Conservation (phyloP, 1,140 invertebrate species). For the roundworm (Caenorhabditis elegans) region DNA sequence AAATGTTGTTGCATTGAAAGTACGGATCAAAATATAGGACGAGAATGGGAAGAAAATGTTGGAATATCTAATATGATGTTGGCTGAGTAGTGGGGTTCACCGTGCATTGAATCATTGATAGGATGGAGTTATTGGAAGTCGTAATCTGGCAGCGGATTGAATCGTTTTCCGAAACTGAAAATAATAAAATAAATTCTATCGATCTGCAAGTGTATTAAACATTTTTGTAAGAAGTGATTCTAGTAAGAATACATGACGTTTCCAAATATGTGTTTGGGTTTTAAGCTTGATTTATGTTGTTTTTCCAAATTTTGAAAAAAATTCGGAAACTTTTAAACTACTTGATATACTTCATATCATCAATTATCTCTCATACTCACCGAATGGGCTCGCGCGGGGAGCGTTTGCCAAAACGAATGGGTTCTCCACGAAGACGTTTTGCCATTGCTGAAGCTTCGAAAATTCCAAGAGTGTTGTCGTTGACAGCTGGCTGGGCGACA, state of each 20-base stretch:
- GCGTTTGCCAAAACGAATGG: constrained; percentile 59
- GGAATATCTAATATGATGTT: not conserved
- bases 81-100: not conserved
- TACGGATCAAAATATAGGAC: not conserved
- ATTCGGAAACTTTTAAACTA: no score
- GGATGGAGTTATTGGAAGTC: not conserved
- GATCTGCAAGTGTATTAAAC: no score
- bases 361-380: constrained; percentile 15
- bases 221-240: no score
- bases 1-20: not conserved
- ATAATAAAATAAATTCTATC: no score
- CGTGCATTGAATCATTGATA: not conserved
- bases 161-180: constrained; percentile 44
- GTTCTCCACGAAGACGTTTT: constrained; percentile 55
- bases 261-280: no score
- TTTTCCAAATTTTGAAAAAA: no score
- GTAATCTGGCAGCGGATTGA: constrained; percentile 15
- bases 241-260: no score
- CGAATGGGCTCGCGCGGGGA: constrained; percentile 41
- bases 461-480: not conserved
- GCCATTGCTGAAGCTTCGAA: constrained; percentile 18
- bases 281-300: no score
- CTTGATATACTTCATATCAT: no score
- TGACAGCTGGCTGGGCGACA: not conserved
- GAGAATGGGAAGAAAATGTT: not conserved